Evolutionary conservation across 1,140 invertebrate genomes (phyloP).

Genomic region (Andricus grossulariae): DNA sequence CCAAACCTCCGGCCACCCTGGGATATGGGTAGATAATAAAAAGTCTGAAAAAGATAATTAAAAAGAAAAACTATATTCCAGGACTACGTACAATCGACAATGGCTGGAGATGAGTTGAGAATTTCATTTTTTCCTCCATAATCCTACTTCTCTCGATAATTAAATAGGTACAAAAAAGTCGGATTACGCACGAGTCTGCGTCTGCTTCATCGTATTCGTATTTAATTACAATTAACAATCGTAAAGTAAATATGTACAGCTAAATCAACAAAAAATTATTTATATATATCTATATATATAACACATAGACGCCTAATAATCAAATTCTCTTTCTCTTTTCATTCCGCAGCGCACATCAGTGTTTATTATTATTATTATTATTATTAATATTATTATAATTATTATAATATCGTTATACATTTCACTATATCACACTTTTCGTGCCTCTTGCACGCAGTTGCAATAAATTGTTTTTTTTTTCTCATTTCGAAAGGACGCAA

Average conservation of each 20-base stretch:
- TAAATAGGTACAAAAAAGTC: slow-evolving; percentile 32
- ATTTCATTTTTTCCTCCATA: slow-evolving; percentile 27
- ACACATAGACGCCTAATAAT: slow-evolving; percentile 30
- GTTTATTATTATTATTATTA: neutral
- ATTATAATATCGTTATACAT: slow-evolving; percentile 24
- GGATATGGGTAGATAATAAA: no score
- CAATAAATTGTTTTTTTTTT: slow-evolving; percentile 11
- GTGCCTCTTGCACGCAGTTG: slow-evolving; percentile 14
- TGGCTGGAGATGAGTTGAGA: slow-evolving; percentile 20
- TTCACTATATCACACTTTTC: slow-evolving; percentile 25
- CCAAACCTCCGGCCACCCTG: no score
- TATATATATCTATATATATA: slow-evolving; percentile 29
- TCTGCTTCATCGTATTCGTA: slow-evolving; percentile 28
- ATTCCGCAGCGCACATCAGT: slow-evolving; percentile 15
- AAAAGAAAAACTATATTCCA: neutral
- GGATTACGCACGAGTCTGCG: slow-evolving; percentile 9
- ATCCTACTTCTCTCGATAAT: slow-evolving; percentile 21
- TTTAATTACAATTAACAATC: slow-evolving; percentile 58
- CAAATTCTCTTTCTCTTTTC: slow-evolving; percentile 15
- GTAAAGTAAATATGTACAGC: slow-evolving; percentile 63
- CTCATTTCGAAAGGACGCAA: slow-evolving; percentile 8
- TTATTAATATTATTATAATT: no score
- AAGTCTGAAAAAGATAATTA: neutral
- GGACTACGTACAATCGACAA: neutral
- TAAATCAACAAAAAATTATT: slow-evolving; percentile 56